phyloP scores from a whole-genome alignment of 2,888 invertebrate species.

The Pachydiplax longipennis region DNA sequence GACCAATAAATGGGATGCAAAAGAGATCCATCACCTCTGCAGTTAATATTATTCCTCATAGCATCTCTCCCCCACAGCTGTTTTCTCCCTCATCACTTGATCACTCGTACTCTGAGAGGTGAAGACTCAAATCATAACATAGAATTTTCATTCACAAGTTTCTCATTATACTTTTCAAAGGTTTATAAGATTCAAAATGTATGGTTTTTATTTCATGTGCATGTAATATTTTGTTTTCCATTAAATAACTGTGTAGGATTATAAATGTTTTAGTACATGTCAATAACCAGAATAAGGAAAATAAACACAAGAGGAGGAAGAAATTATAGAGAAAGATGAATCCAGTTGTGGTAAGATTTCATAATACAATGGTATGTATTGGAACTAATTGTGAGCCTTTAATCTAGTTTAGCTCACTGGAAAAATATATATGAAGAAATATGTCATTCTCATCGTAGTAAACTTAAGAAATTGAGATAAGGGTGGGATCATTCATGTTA shows the following conservation, averaged over 20 bases:
- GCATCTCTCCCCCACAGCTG: constrained; percentile 23
- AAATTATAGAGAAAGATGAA: constrained; percentile 8
- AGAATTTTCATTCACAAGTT: constrained; percentile 27
- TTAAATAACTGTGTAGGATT: constrained; percentile 43
- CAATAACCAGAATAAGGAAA: constrained; percentile 37
- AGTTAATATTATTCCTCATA: neutral
- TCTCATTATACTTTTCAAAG: constrained; percentile 33
- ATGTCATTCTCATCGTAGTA: neutral
- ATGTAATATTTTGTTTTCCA: constrained; percentile 43
- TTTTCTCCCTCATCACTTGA: constrained; percentile 7
- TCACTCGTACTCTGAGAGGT: constrained; percentile 30
- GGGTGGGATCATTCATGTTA: constrained; percentile 1
- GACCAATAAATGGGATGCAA: constrained; percentile 15
- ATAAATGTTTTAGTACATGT: constrained; percentile 40
- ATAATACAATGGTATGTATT: constrained; percentile 19
- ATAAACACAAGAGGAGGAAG: constrained; percentile 40
- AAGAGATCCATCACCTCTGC: constrained; percentile 1
- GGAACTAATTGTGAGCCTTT: neutral
- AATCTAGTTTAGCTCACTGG: neutral
- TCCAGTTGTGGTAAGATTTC: neutral
- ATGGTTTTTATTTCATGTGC: constrained; percentile 44
- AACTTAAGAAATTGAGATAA: neutral
- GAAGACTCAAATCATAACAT: constrained; percentile 35
- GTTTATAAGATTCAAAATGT: constrained; percentile 19
- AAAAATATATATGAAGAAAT: neutral